Conservation (phyloP, 2,113 vertebrate genomes). For the Bungarus multicinctus region DNA sequence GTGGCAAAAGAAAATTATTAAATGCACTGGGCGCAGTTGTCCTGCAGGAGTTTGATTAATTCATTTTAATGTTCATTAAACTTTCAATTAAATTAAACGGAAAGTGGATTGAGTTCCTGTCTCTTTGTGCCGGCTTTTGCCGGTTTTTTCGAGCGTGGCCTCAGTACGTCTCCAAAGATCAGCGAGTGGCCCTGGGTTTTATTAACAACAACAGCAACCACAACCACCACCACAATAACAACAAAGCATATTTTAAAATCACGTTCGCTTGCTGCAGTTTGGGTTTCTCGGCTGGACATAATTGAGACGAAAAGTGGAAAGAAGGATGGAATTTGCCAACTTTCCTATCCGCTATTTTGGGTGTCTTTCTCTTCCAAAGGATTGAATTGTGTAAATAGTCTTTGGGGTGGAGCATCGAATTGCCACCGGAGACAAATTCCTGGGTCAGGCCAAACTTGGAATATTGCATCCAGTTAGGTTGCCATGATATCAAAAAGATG, state of each 20-base stretch:
- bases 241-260: background rate
- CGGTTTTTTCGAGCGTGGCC: background rate
- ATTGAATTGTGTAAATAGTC: background rate
- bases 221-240: no score
- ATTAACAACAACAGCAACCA: no score
- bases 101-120: background rate
- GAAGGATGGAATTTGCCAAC: background rate
- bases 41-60: background rate
- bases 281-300: background rate
- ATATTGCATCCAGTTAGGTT: no score
- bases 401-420: background rate
- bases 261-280: background rate
- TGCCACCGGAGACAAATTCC: no score
- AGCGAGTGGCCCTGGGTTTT: background rate
- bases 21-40: background rate
- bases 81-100: background rate
- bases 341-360: no score
- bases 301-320: background rate
- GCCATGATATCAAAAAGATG: no score
- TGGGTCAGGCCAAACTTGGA: no score
- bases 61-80: background rate
- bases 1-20: background rate
- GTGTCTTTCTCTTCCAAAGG: no score
- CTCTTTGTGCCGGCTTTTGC: background rate
- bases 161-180: background rate